Evolutionary conservation across 2,888 invertebrate species (phyloP), one percentile per base, ranked within the genome.

Genomic region (Diloba caeruleocephala): DNA sequence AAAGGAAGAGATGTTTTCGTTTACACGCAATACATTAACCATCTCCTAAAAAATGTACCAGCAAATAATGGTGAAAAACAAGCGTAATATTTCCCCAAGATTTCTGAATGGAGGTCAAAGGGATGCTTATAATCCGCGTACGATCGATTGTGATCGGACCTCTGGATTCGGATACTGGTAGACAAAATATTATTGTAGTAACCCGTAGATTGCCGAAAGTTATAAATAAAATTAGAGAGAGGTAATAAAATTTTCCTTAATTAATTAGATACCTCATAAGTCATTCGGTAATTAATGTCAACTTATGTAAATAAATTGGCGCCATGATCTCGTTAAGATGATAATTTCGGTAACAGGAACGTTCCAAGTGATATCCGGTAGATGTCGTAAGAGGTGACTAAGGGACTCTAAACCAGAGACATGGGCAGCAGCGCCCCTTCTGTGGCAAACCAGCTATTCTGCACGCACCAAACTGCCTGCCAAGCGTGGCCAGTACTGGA

Each of bases 81-180:
- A 36, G 25, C 19, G 34, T 39, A 21, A 59, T 48, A 49, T 59
- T 15, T 38, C 41, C 19, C 9, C 9, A 9, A 13, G 29, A 29
- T 58, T 48, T 10, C 14, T 12, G 14, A 36, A 36, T 58, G 10
- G 50, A 36, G 59, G 59, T 49, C 59, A 31, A 43, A 39, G 48
- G 31, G 64, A 52, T 46, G 14, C 14, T 50, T 33, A 50, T 58
- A 62, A 58, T 58, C 58, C 52, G 28, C 17, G 31, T 8, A 55
- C 37, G 37, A 58, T 56, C 36, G 55, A 51, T 59, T 54, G 53
- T 15, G 37, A 42, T 37, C 53, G 28, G 45, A 49, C 51, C 52
- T 56, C 49, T 38, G 38, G 46, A 14, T 38, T 32, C 15, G 17
- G 13, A 26, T 31, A 33, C 17, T 33, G 15, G 17, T 34, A 56